These are phyloP conservation scores for Tiphia femorata DNA, from an alignment of 2,888 invertebrate genomes.

Conservation along the genomic window DNA sequence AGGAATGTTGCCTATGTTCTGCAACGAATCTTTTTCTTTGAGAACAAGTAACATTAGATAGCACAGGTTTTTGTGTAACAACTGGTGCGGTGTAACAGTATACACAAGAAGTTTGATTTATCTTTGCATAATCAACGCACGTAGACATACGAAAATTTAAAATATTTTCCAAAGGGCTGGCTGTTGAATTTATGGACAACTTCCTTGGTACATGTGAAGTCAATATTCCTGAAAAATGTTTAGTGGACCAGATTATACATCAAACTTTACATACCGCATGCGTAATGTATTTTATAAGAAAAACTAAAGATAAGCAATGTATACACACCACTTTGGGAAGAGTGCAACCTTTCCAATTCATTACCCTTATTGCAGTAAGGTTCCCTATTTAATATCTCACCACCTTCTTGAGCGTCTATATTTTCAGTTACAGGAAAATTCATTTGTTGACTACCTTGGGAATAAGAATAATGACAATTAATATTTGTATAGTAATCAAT, in stretches of 20 bases:
- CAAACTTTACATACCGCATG: neutral
- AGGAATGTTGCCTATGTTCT: conserved; percentile 53
- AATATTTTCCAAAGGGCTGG: conserved; percentile 47
- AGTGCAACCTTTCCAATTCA: neutral
- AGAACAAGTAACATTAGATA: conserved; percentile 32
- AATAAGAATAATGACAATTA: conserved; percentile 29
- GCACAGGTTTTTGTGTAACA: conserved; percentile 35
- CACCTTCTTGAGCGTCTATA: conserved; percentile 25
- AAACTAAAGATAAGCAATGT: neutral
- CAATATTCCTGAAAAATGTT: conserved; percentile 31
- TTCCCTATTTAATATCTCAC: too few species aligned
- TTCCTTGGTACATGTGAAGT: conserved; percentile 37
- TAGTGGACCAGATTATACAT: conserved; percentile 5
- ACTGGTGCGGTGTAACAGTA: conserved; percentile 61
- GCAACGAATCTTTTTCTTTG: conserved; percentile 46
- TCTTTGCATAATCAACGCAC: conserved; percentile 49
- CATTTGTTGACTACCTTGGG: conserved; percentile 19
- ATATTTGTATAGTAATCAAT: conserved; percentile 20
- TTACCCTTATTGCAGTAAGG: too few species aligned
- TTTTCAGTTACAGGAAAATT: conserved; percentile 14
- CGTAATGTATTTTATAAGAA: neutral
- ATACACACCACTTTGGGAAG: neutral
- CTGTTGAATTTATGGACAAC: conserved; percentile 13
- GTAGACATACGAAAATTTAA: conserved; percentile 44
- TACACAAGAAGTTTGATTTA: conserved; percentile 58